phyloP scores from a whole-genome alignment of 64 coral and sea anemone genomes.

The Pachyseris speciosa region DNA sequence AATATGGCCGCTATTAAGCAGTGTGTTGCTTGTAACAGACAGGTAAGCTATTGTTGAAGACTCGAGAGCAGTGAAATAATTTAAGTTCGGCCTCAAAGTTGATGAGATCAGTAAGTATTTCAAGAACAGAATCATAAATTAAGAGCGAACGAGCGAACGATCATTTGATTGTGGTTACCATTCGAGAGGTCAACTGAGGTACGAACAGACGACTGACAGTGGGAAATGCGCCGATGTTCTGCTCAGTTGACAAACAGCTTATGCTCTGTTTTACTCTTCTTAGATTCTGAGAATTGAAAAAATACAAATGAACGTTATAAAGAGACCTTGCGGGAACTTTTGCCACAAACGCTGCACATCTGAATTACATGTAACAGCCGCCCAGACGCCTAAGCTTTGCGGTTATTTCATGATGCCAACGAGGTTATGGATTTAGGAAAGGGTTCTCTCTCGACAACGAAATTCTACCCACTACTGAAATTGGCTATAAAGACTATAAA shows the following conservation, averaged over 20 bases:
- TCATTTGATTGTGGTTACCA: neutral
- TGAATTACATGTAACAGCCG: neutral
- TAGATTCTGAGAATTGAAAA: neutral
- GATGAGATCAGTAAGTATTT: neutral
- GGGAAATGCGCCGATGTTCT: neutral
- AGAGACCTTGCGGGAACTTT: no score
- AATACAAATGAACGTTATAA: neutral
- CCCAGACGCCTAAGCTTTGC: neutral
- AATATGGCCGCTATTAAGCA: slow-evolving; percentile 3
- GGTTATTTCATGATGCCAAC: neutral
- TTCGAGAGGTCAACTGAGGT: neutral
- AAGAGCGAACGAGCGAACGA: neutral
- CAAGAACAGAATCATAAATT: neutral
- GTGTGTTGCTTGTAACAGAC: slow-evolving; percentile 19
- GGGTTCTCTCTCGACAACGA: neutral
- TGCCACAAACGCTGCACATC: neutral
- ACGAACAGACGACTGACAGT: neutral
- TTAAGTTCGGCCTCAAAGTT: no score
- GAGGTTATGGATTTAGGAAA: no score
- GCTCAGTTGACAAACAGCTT: neutral
- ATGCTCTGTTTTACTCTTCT: neutral
- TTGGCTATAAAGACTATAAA: neutral
- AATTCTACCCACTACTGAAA: no score
- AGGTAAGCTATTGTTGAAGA: neutral
- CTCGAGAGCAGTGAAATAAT: neutral